Evolutionary conservation across 2,797 vertebrate genomes (phyloP).

Genomic region (Podargus strigoides): DNA sequence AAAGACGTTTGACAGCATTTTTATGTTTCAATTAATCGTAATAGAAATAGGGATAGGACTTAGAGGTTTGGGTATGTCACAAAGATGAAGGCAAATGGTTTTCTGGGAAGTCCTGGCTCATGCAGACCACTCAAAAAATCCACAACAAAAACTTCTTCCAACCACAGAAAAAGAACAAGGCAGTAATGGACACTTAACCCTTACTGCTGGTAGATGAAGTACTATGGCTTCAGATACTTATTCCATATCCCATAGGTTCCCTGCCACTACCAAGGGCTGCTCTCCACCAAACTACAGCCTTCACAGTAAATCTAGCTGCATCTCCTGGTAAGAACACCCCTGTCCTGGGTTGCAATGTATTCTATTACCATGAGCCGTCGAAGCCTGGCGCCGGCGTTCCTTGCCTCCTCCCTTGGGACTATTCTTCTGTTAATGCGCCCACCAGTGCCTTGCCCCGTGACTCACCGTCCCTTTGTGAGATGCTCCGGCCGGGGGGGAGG

Average conservation of each 20-base stretch:
- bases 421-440: too few species aligned
- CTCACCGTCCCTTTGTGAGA: too few species aligned
- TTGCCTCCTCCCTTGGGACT: too few species aligned
- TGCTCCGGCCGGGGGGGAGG: too few species aligned
- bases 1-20: background rate
- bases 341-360: too few species aligned
- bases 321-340: background rate
- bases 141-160: background rate
- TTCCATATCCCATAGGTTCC: background rate
- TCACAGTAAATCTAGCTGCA: rapidly evolving
- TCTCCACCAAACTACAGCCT: background rate
- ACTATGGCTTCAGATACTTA: background rate
- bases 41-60: background rate
- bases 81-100: background rate
- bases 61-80: background rate
- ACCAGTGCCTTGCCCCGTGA: too few species aligned
- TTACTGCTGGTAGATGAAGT: background rate
- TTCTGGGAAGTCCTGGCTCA: background rate
- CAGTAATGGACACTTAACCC: background rate
- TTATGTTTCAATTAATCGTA: background rate
- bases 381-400: too few species aligned
- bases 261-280: background rate
- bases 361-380: too few species aligned
- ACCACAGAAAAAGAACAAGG: background rate
- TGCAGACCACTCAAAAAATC: background rate